Evolutionary conservation across 2,888 invertebrate species (phyloP).

Genomic region (Latrodectus elegans): DNA sequence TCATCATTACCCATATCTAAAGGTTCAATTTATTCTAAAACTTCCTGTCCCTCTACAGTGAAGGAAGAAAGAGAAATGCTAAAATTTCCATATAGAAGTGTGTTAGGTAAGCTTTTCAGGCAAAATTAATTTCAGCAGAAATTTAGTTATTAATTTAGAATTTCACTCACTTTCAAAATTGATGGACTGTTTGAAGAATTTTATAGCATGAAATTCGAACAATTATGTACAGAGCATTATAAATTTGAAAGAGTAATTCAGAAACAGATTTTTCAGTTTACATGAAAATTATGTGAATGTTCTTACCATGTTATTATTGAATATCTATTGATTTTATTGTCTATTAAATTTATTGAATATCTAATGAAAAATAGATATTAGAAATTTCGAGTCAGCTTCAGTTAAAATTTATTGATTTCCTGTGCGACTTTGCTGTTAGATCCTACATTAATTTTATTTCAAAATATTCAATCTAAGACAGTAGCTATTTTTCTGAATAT

Average conservation of each 20-base stretch:
- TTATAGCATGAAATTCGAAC: background rate
- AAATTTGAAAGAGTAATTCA: background rate
- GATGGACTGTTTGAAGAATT: background rate
- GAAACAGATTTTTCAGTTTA: background rate
- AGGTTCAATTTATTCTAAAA: no score
- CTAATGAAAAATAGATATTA: background rate
- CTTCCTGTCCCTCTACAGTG: no score
- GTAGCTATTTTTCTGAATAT: background rate
- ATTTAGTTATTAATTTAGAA: background rate
- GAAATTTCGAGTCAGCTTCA: background rate
- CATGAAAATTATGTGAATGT: background rate
- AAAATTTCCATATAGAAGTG: no score
- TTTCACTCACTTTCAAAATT: conserved; percentile 4
- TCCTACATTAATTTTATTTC: background rate
- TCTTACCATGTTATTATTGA: no score
- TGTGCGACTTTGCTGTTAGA: background rate
- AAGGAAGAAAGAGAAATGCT: no score
- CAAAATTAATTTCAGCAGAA: background rate
- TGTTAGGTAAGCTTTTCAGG: conserved; percentile 10
- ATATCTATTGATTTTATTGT: no score
- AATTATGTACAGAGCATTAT: background rate
- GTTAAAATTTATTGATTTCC: background rate
- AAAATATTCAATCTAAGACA: background rate
- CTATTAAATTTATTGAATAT: background rate
- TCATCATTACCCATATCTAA: no score